Percentiles rank a stretch among this genome's conserved stretches.
Evolutionary conservation across 2,797 vertebrate species (phyloP).

Genomic region (Neosilurus mollespiculum): DNA sequence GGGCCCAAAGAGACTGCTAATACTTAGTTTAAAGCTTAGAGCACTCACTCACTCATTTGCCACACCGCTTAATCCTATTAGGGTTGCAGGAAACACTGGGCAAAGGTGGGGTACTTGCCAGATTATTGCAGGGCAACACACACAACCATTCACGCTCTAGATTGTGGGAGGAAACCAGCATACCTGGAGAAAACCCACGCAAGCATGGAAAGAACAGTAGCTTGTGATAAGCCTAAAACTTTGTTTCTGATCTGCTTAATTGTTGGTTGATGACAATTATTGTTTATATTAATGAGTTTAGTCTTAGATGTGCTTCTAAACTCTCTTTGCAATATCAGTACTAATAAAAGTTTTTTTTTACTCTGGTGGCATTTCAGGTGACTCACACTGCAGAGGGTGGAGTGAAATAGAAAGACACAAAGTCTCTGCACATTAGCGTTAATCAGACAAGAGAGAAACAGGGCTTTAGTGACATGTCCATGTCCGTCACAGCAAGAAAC

Average conservation of each 20-base stretch:
- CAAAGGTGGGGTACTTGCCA: too few species aligned
- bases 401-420: background rate
- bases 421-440: background rate
- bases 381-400: slow-evolving; percentile 7
- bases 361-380: background rate
- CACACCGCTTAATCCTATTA: too few species aligned
- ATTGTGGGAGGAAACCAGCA: too few species aligned
- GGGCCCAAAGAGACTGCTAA: background rate
- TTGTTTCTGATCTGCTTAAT: background rate
- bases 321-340: too few species aligned
- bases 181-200: too few species aligned
- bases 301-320: background rate
- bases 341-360: background rate
- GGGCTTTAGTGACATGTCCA: background rate
- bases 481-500: slow-evolving; percentile 12
- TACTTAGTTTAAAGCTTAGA: background rate
- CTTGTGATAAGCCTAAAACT: background rate
- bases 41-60: too few species aligned
- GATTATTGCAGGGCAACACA: too few species aligned
- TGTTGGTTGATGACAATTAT: background rate
- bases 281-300: background rate
- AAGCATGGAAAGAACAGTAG: too few species aligned
- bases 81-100: too few species aligned
- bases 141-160: too few species aligned
- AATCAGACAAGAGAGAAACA: slow-evolving; percentile 8